Conservation (phyloP, 2,888 invertebrate species). For the Diarsia rubi region DNA sequence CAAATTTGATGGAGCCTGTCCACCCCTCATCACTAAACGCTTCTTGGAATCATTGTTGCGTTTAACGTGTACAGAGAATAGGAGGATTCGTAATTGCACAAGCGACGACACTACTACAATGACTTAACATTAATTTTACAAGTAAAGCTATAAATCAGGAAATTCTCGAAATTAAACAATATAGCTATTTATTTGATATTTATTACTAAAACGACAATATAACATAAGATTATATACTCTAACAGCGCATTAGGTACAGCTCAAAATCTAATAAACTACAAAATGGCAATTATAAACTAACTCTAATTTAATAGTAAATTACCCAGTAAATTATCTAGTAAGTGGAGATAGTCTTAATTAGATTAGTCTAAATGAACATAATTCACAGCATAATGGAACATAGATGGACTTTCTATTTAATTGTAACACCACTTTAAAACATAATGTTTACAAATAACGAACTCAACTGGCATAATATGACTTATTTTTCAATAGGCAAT, state of each 20-base stretch:
- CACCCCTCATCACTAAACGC: background rate
- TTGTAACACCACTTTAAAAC: too few species aligned
- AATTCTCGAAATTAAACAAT: constrained; percentile 6
- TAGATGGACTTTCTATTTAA: too few species aligned
- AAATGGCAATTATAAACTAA: constrained; percentile 22
- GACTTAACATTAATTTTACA: background rate
- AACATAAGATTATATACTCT: constrained; percentile 1
- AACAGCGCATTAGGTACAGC: background rate
- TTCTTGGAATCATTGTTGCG: background rate
- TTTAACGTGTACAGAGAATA: background rate
- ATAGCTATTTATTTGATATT: background rate
- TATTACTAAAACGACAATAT: background rate
- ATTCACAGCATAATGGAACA: background rate
- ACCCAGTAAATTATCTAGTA: constrained; percentile 15
- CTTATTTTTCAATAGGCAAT: too few species aligned
- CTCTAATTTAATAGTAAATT: constrained; percentile 28
- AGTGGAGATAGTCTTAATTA: constrained; percentile 20
- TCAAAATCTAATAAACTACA: constrained; percentile 19
- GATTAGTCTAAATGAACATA: constrained; percentile 16
- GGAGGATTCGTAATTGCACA: background rate
- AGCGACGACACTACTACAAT: background rate
- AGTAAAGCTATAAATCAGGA: background rate
- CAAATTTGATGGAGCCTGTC: background rate
- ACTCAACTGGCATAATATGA: too few species aligned
- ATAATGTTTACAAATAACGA: too few species aligned